Evolutionary conservation across 2,888 invertebrate genomes (phyloP).

Genomic region (Coenonympha glycerion): DNA sequence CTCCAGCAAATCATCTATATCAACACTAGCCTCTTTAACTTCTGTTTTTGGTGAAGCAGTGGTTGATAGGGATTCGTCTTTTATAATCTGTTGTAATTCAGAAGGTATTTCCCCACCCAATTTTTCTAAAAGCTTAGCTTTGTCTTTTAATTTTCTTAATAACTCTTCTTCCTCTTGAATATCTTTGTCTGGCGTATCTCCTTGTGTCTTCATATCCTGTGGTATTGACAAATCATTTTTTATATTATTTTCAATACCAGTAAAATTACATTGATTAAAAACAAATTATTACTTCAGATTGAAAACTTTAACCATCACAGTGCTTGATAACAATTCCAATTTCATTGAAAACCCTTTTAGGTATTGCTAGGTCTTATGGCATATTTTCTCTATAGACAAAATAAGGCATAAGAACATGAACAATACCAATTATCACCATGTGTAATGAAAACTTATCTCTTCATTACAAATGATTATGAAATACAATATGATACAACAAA

Average conservation of each 20-base stretch:
- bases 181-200: constrained; percentile 45
- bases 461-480: constrained; percentile 33
- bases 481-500: not conserved
- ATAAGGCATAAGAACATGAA: constrained; percentile 34
- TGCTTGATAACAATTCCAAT: constrained; percentile 44
- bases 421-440: constrained; percentile 23
- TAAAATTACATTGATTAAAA: not conserved
- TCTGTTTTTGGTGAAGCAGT: constrained; percentile 42
- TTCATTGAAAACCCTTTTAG: constrained; percentile 32
- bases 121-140: constrained; percentile 71
- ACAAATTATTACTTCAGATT: constrained; percentile 54
- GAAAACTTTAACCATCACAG: constrained; percentile 71
- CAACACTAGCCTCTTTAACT: constrained; percentile 35
- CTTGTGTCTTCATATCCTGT: constrained; percentile 26
- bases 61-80: constrained; percentile 45
- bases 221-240: not conserved
- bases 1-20: constrained; percentile 59
- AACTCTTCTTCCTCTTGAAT: constrained; percentile 55
- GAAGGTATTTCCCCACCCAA: constrained; percentile 72
- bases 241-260: not conserved
- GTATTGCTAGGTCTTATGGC: constrained; percentile 28
- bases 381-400: constrained; percentile 31
- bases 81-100: constrained; percentile 65
- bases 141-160: constrained; percentile 62
- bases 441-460: constrained; percentile 25